phyloP scores from a whole-genome alignment of 2,888 invertebrate species.

The Diploptera punctata region DNA sequence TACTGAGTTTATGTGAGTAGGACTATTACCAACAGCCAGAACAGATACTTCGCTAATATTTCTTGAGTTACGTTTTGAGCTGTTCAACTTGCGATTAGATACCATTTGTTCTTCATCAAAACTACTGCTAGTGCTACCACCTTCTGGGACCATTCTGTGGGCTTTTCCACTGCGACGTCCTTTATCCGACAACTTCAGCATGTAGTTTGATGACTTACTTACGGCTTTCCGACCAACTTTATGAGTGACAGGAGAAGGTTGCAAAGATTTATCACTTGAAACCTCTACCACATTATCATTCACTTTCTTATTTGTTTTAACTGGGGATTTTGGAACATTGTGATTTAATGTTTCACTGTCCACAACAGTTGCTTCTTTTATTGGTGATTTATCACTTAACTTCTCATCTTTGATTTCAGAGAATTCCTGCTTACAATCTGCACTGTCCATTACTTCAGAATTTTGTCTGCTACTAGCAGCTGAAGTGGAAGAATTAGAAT shows the following conservation, averaged over 20 bases:
- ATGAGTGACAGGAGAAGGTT: not conserved
- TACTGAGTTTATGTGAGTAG: constrained; percentile 44
- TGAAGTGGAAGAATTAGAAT: constrained; percentile 21
- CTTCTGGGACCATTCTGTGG: constrained; percentile 34
- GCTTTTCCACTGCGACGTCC: constrained; percentile 38
- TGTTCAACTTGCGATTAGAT: not conserved
- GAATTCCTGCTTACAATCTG: not conserved
- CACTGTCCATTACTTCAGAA: not conserved
- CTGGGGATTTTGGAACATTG: too few species aligned
- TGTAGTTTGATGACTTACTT: not conserved
- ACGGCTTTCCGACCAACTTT: not conserved
- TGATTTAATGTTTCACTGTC: too few species aligned
- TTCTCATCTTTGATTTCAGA: not conserved
- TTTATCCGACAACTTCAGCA: constrained; percentile 36
- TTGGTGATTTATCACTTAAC: not conserved
- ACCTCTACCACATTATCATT: too few species aligned
- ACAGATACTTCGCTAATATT: constrained; percentile 7
- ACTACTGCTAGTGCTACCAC: constrained; percentile 32
- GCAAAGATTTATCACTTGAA: not conserved
- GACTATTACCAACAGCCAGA: constrained; percentile 34
- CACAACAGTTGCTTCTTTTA: too few species aligned
- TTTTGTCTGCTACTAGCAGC: constrained; percentile 5
- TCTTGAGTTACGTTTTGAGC: constrained; percentile 1
- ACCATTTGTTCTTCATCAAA: constrained; percentile 37
- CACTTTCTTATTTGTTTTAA: not conserved